These are phyloP conservation scores for Hypocryptadius cinnamomeus DNA, from an alignment of 2,113 vertebrate genomes.

Conservation along the genomic window DNA sequence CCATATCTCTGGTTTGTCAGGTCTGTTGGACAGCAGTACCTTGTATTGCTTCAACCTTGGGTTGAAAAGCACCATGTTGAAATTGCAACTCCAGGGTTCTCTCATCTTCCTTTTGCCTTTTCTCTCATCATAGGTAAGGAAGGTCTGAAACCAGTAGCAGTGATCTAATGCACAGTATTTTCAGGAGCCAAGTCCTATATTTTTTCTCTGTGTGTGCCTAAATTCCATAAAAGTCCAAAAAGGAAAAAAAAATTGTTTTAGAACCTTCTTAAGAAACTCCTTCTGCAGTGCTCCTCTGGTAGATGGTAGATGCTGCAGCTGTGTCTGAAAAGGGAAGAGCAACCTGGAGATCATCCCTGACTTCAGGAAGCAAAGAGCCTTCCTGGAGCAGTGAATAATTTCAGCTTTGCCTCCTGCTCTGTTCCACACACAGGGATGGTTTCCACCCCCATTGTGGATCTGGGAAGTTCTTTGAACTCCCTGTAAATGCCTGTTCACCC, in stretches of 20 bases:
- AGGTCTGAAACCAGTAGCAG: background rate
- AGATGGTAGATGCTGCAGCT: background rate
- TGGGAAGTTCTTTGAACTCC: background rate
- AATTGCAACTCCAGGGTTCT: fast-evolving
- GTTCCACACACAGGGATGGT: background rate
- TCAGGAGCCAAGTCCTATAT: background rate
- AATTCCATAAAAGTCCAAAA: background rate
- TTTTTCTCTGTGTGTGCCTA: background rate
- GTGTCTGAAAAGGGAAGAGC: background rate
- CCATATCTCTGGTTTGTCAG: background rate
- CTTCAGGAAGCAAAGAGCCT: background rate
- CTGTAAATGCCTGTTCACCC: background rate
- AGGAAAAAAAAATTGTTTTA: background rate
- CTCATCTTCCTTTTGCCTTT: background rate
- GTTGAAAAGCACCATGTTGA: background rate
- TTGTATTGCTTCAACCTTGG: background rate
- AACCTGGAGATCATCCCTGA: background rate
- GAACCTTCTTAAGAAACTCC: background rate
- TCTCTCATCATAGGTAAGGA: fast-evolving
- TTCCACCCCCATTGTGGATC: background rate
- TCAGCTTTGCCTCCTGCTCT: background rate
- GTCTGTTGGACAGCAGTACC: background rate
- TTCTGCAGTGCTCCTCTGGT: background rate
- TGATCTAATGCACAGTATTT: background rate
- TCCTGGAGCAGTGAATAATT: background rate